A percentile compares a stretch with the other conserved stretches of the same genome.
phyloP scores from a whole-genome alignment of 2,888 invertebrate species.

The Drosophila cognata region DNA sequence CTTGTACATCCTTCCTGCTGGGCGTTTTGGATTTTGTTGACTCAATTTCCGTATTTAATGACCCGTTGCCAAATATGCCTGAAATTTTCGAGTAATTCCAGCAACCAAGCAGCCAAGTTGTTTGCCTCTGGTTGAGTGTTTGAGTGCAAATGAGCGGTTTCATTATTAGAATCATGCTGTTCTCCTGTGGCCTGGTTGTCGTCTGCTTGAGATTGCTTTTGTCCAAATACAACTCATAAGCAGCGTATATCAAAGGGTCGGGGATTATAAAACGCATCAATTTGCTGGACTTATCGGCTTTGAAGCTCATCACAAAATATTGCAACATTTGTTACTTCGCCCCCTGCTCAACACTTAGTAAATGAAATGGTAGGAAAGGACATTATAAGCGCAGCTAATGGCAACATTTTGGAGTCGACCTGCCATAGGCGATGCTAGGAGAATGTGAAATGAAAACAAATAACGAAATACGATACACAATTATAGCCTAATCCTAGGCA shows the following conservation, averaged over 20 bases:
- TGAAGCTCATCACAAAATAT: conserved; percentile 54
- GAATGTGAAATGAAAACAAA: conserved; percentile 66
- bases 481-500: conserved; percentile 74
- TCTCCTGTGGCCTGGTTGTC: not conserved
- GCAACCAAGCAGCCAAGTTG: conserved; percentile 29
- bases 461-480: conserved; percentile 72
- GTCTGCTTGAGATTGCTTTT: not conserved
- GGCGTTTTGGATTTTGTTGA: conserved; percentile 77
- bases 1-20: conserved; percentile 61
- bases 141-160: conserved; percentile 42
- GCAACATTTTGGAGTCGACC: conserved; percentile 9
- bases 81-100: conserved; percentile 64
- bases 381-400: conserved; percentile 36
- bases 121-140: conserved; percentile 14
- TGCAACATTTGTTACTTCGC: conserved; percentile 15
- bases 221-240: conserved; percentile 28
- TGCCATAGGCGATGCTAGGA: conserved; percentile 2
- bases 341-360: not conserved
- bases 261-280: conserved; percentile 38
- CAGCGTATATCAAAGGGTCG: conserved; percentile 20
- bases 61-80: conserved; percentile 77
- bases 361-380: conserved; percentile 12
- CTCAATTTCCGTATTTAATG: conserved; percentile 83
- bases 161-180: conserved; percentile 37
- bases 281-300: conserved; percentile 48